Evolutionary conservation across 2,888 invertebrate species (phyloP).

Genomic region (Chouioia cunea): DNA sequence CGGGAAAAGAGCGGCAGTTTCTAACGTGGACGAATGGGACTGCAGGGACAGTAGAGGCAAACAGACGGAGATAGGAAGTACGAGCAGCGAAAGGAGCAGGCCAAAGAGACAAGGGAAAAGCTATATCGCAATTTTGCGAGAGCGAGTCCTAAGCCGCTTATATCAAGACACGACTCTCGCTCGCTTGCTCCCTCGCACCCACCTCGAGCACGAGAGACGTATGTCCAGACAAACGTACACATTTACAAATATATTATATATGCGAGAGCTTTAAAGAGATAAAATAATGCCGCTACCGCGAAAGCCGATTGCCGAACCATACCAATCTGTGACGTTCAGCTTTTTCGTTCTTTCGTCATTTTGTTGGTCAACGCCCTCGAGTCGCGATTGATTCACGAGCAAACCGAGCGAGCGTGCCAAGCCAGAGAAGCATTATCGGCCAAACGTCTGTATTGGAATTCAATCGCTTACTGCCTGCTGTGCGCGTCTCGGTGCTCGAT

Average conservation of each 20-base stretch:
- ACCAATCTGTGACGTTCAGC: slow-evolving; percentile 34
- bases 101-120: slow-evolving; percentile 40
- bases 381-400: no score
- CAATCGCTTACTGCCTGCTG: slow-evolving; percentile 20
- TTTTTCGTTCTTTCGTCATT: slow-evolving; percentile 22
- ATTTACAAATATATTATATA: slow-evolving; percentile 48
- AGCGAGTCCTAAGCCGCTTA: slow-evolving; percentile 52
- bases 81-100: neutral
- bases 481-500: neutral
- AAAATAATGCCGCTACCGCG: slow-evolving; percentile 1
- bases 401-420: no score
- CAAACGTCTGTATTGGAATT: no score
- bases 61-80: neutral
- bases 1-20: slow-evolving; percentile 7
- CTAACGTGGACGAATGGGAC: slow-evolving; percentile 9
- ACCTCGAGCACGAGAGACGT: slow-evolving; percentile 47
- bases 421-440: no score
- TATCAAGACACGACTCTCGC: slow-evolving; percentile 48
- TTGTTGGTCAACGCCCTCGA: no score
- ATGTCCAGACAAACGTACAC: slow-evolving; percentile 47
- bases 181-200: slow-evolving; percentile 41
- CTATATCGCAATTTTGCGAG: slow-evolving; percentile 51
- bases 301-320: slow-evolving; percentile 38
- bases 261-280: slow-evolving; percentile 1
- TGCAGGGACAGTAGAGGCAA: neutral